phyloP scores from a whole-genome alignment of 37 sponge, comb jelly and placozoan genomes.

The Crambe crambe region DNA sequence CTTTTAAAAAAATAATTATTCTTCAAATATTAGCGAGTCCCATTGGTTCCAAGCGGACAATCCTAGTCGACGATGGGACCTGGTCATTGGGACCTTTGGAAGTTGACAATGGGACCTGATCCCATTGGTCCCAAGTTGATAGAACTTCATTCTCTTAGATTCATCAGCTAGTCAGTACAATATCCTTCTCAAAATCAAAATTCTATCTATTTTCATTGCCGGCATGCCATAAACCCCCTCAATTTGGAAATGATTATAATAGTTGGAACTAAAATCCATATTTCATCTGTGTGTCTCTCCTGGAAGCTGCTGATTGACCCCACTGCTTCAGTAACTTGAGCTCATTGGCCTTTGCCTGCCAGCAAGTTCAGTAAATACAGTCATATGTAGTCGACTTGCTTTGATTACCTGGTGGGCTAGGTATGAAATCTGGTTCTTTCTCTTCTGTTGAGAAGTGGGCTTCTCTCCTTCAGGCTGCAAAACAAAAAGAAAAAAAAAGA shows the following conservation, averaged over 20 bases:
- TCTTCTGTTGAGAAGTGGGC: slow-evolving; percentile 52
- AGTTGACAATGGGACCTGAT: too few relatives aligned
- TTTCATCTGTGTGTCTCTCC: slow-evolving; percentile 82
- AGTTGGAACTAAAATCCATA: slow-evolving; percentile 77
- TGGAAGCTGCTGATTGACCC: slow-evolving; percentile 66
- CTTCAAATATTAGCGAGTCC: too few relatives aligned
- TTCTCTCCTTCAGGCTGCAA: slow-evolving; percentile 15
- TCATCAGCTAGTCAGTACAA: neutral
- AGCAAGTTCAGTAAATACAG: neutral
- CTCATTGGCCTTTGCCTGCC: slow-evolving; percentile 87
- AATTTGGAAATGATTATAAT: neutral
- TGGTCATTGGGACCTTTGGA: too few relatives aligned
- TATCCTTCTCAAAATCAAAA: neutral
- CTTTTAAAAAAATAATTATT: too few relatives aligned
- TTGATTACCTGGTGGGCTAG: slow-evolving; percentile 52
- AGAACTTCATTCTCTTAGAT: too few relatives aligned
- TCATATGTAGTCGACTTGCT: neutral
- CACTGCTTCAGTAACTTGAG: slow-evolving; percentile 86
- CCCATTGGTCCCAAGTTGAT: too few relatives aligned
- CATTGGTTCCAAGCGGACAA: too few relatives aligned
- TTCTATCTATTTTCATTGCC: too few relatives aligned
- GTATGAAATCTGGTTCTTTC: slow-evolving; percentile 59
- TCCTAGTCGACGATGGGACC: too few relatives aligned
- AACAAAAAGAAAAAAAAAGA: too few relatives aligned
- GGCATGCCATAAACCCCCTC: neutral